Evolutionary conservation across 2,888 invertebrate genomes (phyloP), one percentile per base, ranked within the genome.

Genomic region (Ectobius pallidus): DNA sequence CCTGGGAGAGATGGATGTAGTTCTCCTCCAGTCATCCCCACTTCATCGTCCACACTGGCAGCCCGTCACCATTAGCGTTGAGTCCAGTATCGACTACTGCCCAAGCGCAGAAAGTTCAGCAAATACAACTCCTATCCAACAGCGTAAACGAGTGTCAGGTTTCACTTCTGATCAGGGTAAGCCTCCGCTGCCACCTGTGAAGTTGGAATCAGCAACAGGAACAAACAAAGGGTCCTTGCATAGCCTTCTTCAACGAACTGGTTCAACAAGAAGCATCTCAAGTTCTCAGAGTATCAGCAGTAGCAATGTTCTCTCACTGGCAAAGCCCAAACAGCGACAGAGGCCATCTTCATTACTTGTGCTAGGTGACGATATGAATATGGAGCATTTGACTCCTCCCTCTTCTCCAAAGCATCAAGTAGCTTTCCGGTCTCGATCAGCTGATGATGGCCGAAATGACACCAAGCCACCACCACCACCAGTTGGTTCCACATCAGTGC

Each of bases 1-100:
- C 9, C 16, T 61, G 22, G 84, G 83, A 63, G 87, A 87, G 77
- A 86, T 86, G 30, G 86, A 87, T 3, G 70, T 85, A 78, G 85
- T 87, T 72, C 80, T 87, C 62, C 82, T 87, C 70, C 87, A 87
- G 79, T 82, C 86, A 1, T 86, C 85, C 62, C 86, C 87, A 16
- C 80, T 86, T 55, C 78, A 80, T n/a, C 85, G 85, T 42, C 62
- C 73, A 16, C 34, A 49, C 74, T 87, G 87, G 87, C 83, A 85
- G 62, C 86, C 86, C 14, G 80, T 85, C 18, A 73, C 63, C 16
- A 58, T 68, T 39, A 72, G 58, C 65, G 49, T 63, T 14, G 65
- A 65, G 27, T 65, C 55, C 18, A 46, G 44, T 16, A 55, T 69
- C 1, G 72, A 69, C 18, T 72, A 32, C 22, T 4, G 58, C 3